A percentile compares a stretch with the other conserved stretches of the same genome.
phyloP scores from a whole-genome alignment of 2,113 vertebrate genomes.

The Tricholaema leucomelas region DNA sequence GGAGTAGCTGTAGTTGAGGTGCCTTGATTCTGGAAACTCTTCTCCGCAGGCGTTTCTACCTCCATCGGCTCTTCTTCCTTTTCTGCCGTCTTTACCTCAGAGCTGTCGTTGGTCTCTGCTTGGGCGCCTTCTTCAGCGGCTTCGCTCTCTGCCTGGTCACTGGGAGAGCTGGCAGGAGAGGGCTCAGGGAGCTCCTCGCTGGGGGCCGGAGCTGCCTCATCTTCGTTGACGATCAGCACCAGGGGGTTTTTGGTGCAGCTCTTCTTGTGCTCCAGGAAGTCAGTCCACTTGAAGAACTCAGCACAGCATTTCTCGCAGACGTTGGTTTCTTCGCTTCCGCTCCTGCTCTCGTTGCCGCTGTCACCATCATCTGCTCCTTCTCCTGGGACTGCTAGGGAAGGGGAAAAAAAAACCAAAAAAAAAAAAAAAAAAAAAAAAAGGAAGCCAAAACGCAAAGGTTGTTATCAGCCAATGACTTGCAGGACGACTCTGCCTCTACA shows the following conservation, averaged over 20 bases:
- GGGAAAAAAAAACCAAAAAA: too few species aligned
- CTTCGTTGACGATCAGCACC: slow-evolving; percentile 94
- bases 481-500: slow-evolving; percentile 74
- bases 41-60: slow-evolving; percentile 83
- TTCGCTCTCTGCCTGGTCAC: slow-evolving; percentile 90
- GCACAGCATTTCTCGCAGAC: slow-evolving; percentile 96
- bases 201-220: slow-evolving; percentile 85
- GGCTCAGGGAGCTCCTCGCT: slow-evolving; percentile 85
- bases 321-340: slow-evolving; percentile 93
- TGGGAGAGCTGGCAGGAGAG: slow-evolving; percentile 87
- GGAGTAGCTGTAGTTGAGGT: slow-evolving; percentile 79
- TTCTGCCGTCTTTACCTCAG: slow-evolving; percentile 77
- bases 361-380: slow-evolving; percentile 91
- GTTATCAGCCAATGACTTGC: slow-evolving; percentile 79
- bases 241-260: slow-evolving; percentile 92
- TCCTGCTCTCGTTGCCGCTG: slow-evolving; percentile 92
- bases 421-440: background rate
- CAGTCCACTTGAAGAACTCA: slow-evolving; percentile 97
- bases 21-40: slow-evolving; percentile 79
- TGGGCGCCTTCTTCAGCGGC: slow-evolving; percentile 84
- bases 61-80: slow-evolving; percentile 96
- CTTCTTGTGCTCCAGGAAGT: slow-evolving; percentile 94
- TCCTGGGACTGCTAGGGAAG: slow-evolving; percentile 80
- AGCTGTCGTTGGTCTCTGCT: slow-evolving; percentile 79
- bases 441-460: slow-evolving; percentile 82